These are phyloP conservation scores for Calameuta filiformis DNA, from an alignment of 2,888 invertebrate genomes.

Conservation along the genomic window DNA sequence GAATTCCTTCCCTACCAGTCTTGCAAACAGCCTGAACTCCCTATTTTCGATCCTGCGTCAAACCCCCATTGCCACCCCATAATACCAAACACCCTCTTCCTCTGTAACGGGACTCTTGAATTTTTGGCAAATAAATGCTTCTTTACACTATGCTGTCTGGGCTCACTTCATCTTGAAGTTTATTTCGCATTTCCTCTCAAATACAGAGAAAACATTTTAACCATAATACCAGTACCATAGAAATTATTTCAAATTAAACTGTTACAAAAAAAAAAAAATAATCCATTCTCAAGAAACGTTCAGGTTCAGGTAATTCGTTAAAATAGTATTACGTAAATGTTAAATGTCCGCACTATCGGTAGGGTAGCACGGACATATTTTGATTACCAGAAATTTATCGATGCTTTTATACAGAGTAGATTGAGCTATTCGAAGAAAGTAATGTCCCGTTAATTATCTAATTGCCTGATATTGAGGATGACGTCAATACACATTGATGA, in stretches of 20 bases:
- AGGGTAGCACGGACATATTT: no score
- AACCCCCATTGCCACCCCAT: background rate
- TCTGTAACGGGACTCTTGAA: constrained; percentile 22
- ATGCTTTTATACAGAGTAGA: no score
- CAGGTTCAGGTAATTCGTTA: no score
- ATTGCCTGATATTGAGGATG: background rate
- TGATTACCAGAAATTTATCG: no score
- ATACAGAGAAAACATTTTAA: background rate
- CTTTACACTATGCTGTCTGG: constrained; percentile 12
- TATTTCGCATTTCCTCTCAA: background rate
- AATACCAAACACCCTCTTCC: background rate
- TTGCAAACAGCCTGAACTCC: background rate
- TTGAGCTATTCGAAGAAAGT: no score
- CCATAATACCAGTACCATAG: background rate
- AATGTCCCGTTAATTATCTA: no score
- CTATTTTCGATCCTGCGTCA: background rate
- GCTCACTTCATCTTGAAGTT: background rate
- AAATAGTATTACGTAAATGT: no score
- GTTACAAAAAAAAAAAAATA: background rate
- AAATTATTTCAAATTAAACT: background rate
- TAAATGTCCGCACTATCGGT: no score
- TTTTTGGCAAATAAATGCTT: constrained; percentile 54
- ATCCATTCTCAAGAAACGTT: background rate
- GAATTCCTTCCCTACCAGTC: background rate
- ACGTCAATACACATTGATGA: background rate